Evolutionary conservation across 2,888 invertebrate species (phyloP).

Genomic region (Dynastes hyllus): DNA sequence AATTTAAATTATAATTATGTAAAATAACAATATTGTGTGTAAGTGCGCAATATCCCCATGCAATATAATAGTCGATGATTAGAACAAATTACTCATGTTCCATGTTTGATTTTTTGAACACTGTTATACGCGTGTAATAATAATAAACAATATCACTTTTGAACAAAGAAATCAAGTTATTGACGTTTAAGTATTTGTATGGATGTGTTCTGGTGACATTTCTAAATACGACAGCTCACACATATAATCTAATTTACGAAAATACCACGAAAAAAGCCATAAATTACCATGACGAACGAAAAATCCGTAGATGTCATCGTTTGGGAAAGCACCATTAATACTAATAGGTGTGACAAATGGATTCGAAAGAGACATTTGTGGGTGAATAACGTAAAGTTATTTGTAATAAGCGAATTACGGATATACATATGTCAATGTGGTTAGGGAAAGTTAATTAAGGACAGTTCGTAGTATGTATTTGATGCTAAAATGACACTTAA

Average conservation of each 20-base stretch:
- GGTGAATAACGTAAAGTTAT: conserved; percentile 18
- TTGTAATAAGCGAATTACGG: conserved; percentile 26
- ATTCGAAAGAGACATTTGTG: conserved; percentile 41
- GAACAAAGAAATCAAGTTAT: not conserved
- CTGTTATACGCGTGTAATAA: too few relatives aligned
- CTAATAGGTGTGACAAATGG: conserved; percentile 41
- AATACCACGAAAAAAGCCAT: conserved; percentile 32
- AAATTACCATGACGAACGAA: conserved; percentile 26
- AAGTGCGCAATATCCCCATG: too few relatives aligned
- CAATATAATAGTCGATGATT: too few relatives aligned
- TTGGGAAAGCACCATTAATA: conserved; percentile 25
- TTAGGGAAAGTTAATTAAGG: not conserved
- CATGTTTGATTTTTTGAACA: too few relatives aligned
- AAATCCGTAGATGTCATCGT: conserved; percentile 33
- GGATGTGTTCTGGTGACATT: not conserved
- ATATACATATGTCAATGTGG: not conserved
- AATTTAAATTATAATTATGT: too few relatives aligned
- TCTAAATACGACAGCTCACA: conserved; percentile 21
- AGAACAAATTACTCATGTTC: too few relatives aligned
- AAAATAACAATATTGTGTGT: too few relatives aligned
- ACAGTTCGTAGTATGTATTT: not conserved
- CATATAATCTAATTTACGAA: conserved; percentile 38
- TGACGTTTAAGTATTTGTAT: conserved; percentile 5
- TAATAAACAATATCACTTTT: too few relatives aligned
- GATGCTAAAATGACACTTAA: not conserved